Percentiles rank a stretch among this genome's conserved stretches.
These are phyloP conservation scores for Habroteleia sp. DNA, from an alignment of 2,888 invertebrate species.

Conservation along the genomic window DNA sequence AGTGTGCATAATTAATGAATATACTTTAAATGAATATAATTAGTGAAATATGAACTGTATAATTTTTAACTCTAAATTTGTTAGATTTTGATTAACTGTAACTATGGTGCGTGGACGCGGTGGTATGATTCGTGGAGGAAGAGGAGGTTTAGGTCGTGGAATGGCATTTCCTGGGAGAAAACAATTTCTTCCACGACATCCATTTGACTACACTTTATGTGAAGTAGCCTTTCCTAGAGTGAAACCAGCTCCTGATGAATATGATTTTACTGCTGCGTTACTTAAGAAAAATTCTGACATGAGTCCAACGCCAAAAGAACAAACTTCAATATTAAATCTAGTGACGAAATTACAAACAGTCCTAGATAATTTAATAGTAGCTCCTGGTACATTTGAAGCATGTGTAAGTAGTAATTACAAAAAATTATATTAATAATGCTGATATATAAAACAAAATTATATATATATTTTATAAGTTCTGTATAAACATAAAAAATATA, in stretches of 20 bases:
- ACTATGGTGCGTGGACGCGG: constrained; percentile 87
- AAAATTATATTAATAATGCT: too few relatives aligned
- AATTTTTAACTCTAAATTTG: too few relatives aligned
- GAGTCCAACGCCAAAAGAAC: constrained; percentile 94
- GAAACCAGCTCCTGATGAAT: constrained; percentile 91
- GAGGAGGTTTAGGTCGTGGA: constrained; percentile 86
- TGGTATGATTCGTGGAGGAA: constrained; percentile 85
- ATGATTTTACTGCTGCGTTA: constrained; percentile 92
- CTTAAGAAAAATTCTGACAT: constrained; percentile 95
- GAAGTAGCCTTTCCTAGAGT: constrained; percentile 95
- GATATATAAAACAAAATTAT: too few relatives aligned
- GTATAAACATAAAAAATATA: too few relatives aligned
- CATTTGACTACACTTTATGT: constrained; percentile 93
- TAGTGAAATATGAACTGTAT: neutral
- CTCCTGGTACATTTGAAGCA: constrained; percentile 96
- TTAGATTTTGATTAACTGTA: constrained; percentile 15
- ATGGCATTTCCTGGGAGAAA: constrained; percentile 84
- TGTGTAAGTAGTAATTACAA: constrained; percentile 95
- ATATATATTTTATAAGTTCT: too few relatives aligned
- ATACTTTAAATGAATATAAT: neutral
- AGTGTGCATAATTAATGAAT: too few relatives aligned
- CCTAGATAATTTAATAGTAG: constrained; percentile 95
- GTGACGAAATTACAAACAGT: constrained; percentile 97
- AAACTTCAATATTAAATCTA: constrained; percentile 94
- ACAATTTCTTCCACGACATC: constrained; percentile 88